Evolutionary conservation across 2,113 vertebrate species (phyloP).

Genomic region (Ivindomyrus marchei): DNA sequence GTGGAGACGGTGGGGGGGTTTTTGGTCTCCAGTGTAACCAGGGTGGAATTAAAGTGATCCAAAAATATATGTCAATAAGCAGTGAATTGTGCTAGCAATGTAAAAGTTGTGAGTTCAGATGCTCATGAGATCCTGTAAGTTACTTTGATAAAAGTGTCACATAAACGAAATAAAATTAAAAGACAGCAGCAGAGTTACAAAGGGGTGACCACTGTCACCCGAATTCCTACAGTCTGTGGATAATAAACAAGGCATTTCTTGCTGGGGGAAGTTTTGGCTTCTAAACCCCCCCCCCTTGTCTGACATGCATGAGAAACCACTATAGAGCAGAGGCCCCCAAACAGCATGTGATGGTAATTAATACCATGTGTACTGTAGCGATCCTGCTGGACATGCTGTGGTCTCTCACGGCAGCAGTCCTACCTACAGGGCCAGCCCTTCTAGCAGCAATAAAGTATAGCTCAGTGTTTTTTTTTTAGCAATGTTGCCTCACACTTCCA

Average conservation of each 20-base stretch:
- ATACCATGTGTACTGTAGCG: background rate
- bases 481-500: background rate
- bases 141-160: background rate
- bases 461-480: background rate
- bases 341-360: background rate
- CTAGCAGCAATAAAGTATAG: background rate
- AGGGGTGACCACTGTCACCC: background rate
- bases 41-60: background rate
- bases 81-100: background rate
- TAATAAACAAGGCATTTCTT: slow-evolving; percentile 1
- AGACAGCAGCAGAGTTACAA: background rate
- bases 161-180: background rate
- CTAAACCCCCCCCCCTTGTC: background rate
- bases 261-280: background rate
- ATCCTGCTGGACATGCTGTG: background rate
- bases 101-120: background rate
- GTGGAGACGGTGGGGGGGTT: background rate
- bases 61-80: background rate
- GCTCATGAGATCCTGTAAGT: background rate
- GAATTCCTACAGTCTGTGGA: background rate
- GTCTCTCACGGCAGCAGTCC: background rate
- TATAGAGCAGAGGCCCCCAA: background rate
- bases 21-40: background rate
- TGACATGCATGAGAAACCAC: slow-evolving; percentile 1
- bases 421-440: background rate